Evolutionary conservation across 2,888 invertebrate species (phyloP), one percentile per base, ranked within the genome.

Genomic region (Tiliacea aurago): DNA sequence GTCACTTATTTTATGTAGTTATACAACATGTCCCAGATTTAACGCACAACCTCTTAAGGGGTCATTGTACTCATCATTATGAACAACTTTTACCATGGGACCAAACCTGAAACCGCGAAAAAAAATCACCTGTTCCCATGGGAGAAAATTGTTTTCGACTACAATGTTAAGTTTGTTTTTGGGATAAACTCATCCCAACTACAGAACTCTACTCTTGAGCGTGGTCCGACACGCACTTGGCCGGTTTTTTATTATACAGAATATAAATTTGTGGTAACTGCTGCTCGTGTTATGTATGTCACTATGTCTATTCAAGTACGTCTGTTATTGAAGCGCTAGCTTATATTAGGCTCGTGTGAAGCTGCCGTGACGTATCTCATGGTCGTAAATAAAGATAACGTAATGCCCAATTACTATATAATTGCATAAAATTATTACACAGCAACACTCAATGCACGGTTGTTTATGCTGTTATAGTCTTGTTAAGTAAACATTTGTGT

Each of bases 331-430:
- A 51, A 59, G 18, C 37, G n/a, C 56, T 45, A 51, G 51, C 41
- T 75, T 75, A 56, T 65, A 64, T 58, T 47, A 47, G 33, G 13
- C 13, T 51, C 33, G 51, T 58, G 56, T 80, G 55, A 62, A 76
- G 20, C 51, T 43, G 33, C 62, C 51, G 76, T 75, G 70, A 67
- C 63, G 81, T 70, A 69, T 59, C 53, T 68, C 49, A 45, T 51
- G 43, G 51, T 73, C 73, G 69, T 73, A 64, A 73, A 82, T 82
- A 73, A 73, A 73, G 55, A 59, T 81, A 82, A 66, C 62, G 55
- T 78, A 82, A 64, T 70, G 11, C 55, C 69, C 67, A 76, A 82
- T 81, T 78, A 81, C 58, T 56, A 65, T 55, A 70, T 67, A 66
- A 81, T 82, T 81, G 69, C 78, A 70, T 61, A 67, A 67, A 77